These are phyloP conservation scores for Lacerta viridis DNA, from an alignment of 2,797 vertebrate genomes.

Conservation along the genomic window DNA sequence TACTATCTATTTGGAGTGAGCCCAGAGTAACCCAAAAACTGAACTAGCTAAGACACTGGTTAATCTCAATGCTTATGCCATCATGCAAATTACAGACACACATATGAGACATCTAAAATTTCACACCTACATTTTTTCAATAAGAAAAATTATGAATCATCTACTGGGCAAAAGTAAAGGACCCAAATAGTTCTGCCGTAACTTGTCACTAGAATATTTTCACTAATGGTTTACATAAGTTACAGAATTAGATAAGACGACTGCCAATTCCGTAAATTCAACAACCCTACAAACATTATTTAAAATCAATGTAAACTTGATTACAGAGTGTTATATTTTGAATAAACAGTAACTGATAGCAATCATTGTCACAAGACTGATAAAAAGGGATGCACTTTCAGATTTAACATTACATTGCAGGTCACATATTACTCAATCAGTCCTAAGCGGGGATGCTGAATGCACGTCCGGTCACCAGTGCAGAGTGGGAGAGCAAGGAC, in stretches of 20 bases:
- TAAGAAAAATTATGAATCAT: neutral
- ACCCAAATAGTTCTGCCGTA: neutral
- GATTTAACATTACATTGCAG: neutral
- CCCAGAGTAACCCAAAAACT: constrained; percentile 39
- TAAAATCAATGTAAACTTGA: neutral
- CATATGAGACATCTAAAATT: neutral
- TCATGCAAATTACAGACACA: neutral
- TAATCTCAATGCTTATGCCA: neutral
- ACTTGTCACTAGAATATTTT: neutral
- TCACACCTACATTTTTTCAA: neutral
- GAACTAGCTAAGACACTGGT: neutral
- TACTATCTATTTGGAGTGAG: neutral
- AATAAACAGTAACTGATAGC: neutral
- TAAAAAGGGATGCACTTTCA: neutral
- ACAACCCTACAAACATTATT: neutral
- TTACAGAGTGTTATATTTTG: neutral
- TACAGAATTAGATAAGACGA: neutral
- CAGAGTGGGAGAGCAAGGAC: neutral
- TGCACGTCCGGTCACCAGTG: neutral
- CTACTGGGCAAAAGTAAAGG: neutral
- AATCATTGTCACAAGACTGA: neutral
- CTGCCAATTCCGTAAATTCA: neutral
- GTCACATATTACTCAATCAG: neutral
- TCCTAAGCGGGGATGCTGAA: neutral
- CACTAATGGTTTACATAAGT: neutral